These are phyloP conservation scores for Leucoraja erinaceus DNA, from an alignment of 2,113 vertebrate genomes.

Conservation along the genomic window DNA sequence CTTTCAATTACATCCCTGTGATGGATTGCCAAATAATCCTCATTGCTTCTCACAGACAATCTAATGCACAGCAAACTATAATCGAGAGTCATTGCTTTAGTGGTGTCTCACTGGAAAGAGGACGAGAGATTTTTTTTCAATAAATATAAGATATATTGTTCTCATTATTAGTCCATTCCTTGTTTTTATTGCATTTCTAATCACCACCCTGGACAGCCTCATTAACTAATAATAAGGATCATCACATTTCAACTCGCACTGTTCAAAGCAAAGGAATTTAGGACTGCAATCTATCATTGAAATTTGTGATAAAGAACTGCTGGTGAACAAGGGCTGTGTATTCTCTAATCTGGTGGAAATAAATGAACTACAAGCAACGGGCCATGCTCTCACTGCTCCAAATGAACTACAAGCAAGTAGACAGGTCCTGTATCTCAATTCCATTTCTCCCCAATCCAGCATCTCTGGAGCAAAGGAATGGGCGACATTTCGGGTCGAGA, in stretches of 20 bases:
- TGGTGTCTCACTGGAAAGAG: not conserved
- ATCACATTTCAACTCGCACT: not conserved
- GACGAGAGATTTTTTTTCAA: no score
- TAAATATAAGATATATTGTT: not conserved
- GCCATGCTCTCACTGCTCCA: no score
- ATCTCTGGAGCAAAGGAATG: no score
- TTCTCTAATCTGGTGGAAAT: not conserved
- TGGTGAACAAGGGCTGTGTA: not conserved
- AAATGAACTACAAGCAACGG: no score
- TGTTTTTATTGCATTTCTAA: not conserved
- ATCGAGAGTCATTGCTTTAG: not conserved
- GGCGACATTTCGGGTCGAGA: no score
- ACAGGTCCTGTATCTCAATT: no score
- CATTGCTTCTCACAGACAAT: not conserved
- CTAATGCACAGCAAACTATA: not conserved
- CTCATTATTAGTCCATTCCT: not conserved
- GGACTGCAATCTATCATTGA: not conserved
- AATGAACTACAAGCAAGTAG: no score
- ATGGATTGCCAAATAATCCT: not conserved
- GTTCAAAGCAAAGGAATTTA: not conserved
- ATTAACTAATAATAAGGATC: not conserved
- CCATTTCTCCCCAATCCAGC: no score
- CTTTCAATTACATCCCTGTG: not conserved
- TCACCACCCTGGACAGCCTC: not conserved
- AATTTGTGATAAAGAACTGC: not conserved